phyloP scores from a whole-genome alignment of 1,140 invertebrate genomes.

The Galendromus occidentalis region DNA sequence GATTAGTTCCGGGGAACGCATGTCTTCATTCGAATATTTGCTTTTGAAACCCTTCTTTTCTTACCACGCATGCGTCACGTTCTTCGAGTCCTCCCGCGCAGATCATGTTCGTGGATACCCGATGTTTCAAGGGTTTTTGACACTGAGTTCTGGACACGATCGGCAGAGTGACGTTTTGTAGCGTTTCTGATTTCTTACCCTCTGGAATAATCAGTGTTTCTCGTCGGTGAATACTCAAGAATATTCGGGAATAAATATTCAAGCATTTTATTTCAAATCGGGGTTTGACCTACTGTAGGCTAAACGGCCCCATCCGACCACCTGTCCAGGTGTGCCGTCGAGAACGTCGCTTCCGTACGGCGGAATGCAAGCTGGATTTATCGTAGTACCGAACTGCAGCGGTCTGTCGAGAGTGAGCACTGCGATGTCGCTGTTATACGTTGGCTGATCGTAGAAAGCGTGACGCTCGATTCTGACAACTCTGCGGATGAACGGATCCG shows the following conservation, averaged over 20 bases:
- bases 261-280: too few species aligned
- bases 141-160: slow-evolving; percentile 1
- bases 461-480: neutral
- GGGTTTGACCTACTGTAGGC: neutral
- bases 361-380: neutral
- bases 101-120: slow-evolving; percentile 14
- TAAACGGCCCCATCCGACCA: neutral
- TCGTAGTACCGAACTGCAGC: neutral
- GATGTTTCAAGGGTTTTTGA: neutral
- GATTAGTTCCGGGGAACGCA: neutral
- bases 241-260: neutral
- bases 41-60: neutral
- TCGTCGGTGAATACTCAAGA: slow-evolving; percentile 11
- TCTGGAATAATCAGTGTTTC: neutral
- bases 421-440: slow-evolving; percentile 14
- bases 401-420: slow-evolving; percentile 13
- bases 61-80: slow-evolving; percentile 16
- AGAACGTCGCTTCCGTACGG: slow-evolving; percentile 1
- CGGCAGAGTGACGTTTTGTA: slow-evolving; percentile 15
- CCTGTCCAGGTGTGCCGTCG: neutral
- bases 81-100: slow-evolving; percentile 16
- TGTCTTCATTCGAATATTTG: neutral
- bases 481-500: neutral
- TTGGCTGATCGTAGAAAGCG: neutral
- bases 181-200: neutral